Evolutionary conservation across 2,113 vertebrate genomes (phyloP).

Genomic region (Nothoprocta pentlandii): DNA sequence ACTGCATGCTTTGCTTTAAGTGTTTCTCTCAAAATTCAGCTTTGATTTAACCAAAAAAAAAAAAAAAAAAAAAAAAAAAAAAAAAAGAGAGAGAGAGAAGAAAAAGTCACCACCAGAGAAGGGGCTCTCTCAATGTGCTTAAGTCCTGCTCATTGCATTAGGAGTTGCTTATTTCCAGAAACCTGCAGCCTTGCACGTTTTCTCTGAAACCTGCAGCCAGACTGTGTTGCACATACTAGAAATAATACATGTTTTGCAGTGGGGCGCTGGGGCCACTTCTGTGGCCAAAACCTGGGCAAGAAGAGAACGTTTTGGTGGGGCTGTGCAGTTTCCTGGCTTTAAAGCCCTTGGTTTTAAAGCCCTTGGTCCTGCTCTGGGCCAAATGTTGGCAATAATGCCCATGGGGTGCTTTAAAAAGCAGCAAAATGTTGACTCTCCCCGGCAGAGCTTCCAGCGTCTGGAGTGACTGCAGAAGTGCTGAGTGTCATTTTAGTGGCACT

Average conservation of each 20-base stretch:
- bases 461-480: neutral
- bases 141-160: neutral
- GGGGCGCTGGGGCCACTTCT: too few species aligned
- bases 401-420: neutral
- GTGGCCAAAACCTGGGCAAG: neutral
- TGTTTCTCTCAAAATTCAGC: neutral
- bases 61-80: too few species aligned
- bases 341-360: too few species aligned
- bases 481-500: neutral
- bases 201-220: neutral
- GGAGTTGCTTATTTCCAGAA: neutral
- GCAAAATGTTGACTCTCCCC: neutral
- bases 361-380: neutral
- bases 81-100: too few species aligned
- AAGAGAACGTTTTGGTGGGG: neutral
- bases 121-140: rapidly evolving
- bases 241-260: too few species aligned
- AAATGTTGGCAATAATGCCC: neutral
- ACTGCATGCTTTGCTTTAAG: neutral
- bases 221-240: too few species aligned
- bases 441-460: neutral
- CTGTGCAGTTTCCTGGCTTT: too few species aligned
- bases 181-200: neutral
- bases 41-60: neutral
- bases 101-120: neutral